Conservation (phyloP, 2,113 vertebrate genomes). For the Pterocles burchelli region DNA sequence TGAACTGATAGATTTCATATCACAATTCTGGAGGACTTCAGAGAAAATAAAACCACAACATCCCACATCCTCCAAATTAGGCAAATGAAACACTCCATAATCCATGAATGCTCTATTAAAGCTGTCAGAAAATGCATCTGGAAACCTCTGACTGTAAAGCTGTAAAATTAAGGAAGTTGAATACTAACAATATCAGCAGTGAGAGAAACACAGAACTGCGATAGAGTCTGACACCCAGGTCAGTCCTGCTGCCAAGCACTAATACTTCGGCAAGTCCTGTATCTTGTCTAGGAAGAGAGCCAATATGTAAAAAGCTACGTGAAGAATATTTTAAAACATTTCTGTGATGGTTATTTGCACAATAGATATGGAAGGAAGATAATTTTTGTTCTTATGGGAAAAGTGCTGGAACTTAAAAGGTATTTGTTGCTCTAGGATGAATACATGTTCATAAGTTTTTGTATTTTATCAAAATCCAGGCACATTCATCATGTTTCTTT, state of each 20-base stretch:
- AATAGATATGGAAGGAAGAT: background rate
- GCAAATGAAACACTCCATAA: background rate
- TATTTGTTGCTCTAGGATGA: background rate
- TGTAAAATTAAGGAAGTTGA: background rate
- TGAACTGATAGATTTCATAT: background rate
- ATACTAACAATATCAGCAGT: background rate
- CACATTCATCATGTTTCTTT: background rate
- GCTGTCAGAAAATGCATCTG: background rate
- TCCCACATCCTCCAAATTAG: background rate
- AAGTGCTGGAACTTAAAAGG: background rate
- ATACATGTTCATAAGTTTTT: background rate
- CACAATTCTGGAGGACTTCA: background rate
- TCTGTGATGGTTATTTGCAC: background rate
- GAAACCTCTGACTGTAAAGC: slow-evolving; percentile 6
- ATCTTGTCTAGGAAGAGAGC: background rate
- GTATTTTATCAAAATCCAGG: background rate
- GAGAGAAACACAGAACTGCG: background rate
- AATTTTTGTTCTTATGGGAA: background rate
- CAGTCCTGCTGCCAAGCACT: background rate
- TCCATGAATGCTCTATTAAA: background rate
- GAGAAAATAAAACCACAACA: background rate
- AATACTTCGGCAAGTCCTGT: background rate
- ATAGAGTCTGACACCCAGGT: background rate
- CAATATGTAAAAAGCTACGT: background rate
- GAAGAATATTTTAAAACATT: background rate